Percentiles rank a stretch among this genome's conserved stretches.
Conservation (phyloP, 2,113 vertebrate genomes). For the Pungitius pungitius region DNA sequence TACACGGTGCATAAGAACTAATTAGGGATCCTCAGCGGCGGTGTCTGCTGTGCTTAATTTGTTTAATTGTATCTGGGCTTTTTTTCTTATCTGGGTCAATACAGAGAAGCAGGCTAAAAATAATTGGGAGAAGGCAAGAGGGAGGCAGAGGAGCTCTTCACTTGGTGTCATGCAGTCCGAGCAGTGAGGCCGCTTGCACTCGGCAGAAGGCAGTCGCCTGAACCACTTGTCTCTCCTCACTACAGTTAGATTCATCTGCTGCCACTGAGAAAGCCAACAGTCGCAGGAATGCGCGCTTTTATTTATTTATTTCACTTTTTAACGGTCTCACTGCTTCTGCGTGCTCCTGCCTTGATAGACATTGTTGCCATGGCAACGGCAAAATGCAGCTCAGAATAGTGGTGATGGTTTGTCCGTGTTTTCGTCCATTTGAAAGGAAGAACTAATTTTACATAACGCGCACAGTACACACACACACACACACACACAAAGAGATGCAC, state of each 20-base stretch:
- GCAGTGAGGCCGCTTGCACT: constrained; percentile 28
- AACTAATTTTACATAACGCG: neutral
- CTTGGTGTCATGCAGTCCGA: constrained; percentile 25
- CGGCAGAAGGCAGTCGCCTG: constrained; percentile 21
- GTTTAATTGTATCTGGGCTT: constrained; percentile 39
- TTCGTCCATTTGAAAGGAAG: neutral
- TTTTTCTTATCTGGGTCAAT: constrained; percentile 60
- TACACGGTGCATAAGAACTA: constrained; percentile 10
- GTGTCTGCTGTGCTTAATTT: constrained; percentile 23
- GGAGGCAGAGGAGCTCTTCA: constrained; percentile 5
- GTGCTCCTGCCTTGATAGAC: constrained; percentile 3
- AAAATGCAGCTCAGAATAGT: constrained; percentile 50
- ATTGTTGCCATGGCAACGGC: constrained; percentile 62
- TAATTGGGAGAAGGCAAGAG: constrained; percentile 31
- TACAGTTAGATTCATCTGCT: constrained; percentile 3
- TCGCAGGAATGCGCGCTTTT: constrained; percentile 17
- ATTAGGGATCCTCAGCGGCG: constrained; percentile 16
- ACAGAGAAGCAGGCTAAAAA: constrained; percentile 52
- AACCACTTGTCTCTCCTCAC: constrained; percentile 22
- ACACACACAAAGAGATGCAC: neutral
- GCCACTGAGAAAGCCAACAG: neutral
- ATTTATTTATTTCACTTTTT: constrained; percentile 45
- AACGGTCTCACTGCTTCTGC: constrained; percentile 29
- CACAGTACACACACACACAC: neutral
- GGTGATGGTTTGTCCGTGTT: constrained; percentile 46